Evolutionary conservation across 2,797 vertebrate species (phyloP).

Genomic region (Sternarchorhynchus goeldii): DNA sequence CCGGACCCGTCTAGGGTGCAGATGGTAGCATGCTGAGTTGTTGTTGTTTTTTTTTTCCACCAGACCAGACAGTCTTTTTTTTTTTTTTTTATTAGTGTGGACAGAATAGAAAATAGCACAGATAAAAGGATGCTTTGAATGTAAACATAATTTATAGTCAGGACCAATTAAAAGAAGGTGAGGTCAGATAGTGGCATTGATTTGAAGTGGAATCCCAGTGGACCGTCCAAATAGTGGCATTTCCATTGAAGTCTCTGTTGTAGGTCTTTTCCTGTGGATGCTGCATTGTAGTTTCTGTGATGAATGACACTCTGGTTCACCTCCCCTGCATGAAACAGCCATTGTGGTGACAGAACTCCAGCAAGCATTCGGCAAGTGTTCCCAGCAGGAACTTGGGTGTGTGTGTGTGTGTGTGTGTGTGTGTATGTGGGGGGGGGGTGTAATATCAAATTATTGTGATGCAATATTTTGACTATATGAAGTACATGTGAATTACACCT

Average conservation of each 20-base stretch:
- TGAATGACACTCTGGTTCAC: too few species aligned
- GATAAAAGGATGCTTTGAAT: not conserved
- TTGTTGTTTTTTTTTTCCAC: not conserved
- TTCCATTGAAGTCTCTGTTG: not conserved
- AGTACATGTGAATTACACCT: not conserved
- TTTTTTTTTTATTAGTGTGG: not conserved
- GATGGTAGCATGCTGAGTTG: not conserved
- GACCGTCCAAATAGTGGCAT: not conserved
- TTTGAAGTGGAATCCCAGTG: not conserved
- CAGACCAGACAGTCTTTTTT: not conserved
- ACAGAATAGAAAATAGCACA: not conserved
- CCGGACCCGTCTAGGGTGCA: too few species aligned
- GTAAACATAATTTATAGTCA: not conserved
- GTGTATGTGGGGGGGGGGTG: too few species aligned
- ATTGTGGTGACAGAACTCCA: too few species aligned
- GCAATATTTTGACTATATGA: conserved; percentile 7
- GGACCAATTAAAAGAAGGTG: not conserved
- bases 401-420: too few species aligned
- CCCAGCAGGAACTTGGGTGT: too few species aligned
- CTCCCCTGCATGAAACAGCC: too few species aligned
- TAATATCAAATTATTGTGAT: too few species aligned
- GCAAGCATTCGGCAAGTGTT: too few species aligned
- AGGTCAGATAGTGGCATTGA: not conserved
- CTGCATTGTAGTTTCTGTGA: too few species aligned
- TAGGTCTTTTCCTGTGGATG: not conserved